Evolutionary conservation across 2,888 invertebrate genomes (phyloP).

Genomic region (Eumacrocentrus americanus): DNA sequence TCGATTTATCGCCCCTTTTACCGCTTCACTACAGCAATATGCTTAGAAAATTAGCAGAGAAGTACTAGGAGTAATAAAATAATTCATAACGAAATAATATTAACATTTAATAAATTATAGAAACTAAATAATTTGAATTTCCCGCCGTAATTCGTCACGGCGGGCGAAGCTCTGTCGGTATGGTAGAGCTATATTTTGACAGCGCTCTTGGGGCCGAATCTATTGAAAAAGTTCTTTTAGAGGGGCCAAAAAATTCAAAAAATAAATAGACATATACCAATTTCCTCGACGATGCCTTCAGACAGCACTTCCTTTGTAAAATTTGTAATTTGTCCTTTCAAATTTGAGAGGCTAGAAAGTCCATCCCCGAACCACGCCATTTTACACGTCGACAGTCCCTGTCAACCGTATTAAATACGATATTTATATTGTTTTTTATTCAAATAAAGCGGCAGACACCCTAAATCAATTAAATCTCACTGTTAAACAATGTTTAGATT

Average conservation of each 20-base stretch:
- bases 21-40: too few species aligned
- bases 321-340: constrained; percentile 87
- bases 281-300: constrained; percentile 71
- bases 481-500: neutral
- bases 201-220: too few species aligned
- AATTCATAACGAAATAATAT: constrained; percentile 9
- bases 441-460: neutral
- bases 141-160: constrained; percentile 16
- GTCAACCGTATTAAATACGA: constrained; percentile 19
- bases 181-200: constrained; percentile 53
- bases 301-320: constrained; percentile 89
- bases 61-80: too few species aligned
- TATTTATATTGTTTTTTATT: neutral
- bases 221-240: too few species aligned
- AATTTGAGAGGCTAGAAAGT: constrained; percentile 62
- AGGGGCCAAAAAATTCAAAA: too few species aligned
- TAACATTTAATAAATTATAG: too few species aligned
- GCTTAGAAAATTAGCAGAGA: too few species aligned
- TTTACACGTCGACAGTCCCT: constrained; percentile 53
- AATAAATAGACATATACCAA: constrained; percentile 60
- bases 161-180: constrained; percentile 45
- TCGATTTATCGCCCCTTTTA: too few species aligned
- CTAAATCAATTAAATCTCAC: neutral
- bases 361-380: constrained; percentile 61
- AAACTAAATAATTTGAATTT: constrained; percentile 2